These are phyloP conservation scores for Hormiphora californensis DNA, from an alignment of 37 sponge, comb jelly and placozoan genomes.

Conservation along the genomic window DNA sequence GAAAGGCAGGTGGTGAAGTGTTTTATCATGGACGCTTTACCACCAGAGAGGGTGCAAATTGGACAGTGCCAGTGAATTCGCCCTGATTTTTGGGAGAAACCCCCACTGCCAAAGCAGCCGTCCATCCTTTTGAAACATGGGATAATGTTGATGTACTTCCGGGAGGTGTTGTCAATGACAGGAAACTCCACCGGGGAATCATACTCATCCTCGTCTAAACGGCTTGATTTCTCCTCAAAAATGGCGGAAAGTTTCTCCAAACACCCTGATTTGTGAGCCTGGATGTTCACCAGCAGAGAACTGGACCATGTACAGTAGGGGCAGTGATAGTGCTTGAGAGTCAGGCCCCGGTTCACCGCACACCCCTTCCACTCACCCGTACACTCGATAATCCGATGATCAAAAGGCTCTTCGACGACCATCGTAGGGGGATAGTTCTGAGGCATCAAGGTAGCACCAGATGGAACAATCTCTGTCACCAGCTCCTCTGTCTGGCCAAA, in stretches of 20 bases:
- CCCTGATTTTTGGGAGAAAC: background rate
- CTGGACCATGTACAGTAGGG: conserved; percentile 48
- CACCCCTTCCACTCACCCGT: conserved; percentile 24
- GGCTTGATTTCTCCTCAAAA: background rate
- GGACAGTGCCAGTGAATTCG: conserved; percentile 53
- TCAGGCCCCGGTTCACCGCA: background rate
- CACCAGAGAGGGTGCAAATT: conserved; percentile 24
- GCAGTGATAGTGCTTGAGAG: conserved; percentile 25
- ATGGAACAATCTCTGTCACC: background rate
- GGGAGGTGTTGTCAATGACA: background rate
- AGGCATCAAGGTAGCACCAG: background rate
- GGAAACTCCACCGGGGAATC: conserved; percentile 27
- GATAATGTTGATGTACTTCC: conserved; percentile 20
- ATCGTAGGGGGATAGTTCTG: background rate
- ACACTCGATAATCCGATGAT: conserved; percentile 15
- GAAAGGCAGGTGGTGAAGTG: background rate
- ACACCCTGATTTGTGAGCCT: conserved; percentile 43
- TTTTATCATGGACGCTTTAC: conserved; percentile 15
- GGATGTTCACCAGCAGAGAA: conserved; percentile 32
- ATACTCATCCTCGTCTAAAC: background rate
- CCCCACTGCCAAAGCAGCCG: background rate
- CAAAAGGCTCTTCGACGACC: background rate
- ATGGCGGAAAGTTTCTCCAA: conserved; percentile 19
- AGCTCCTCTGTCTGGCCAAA: conserved; percentile 19
- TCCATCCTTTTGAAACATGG: background rate